A percentile compares a stretch with the other conserved stretches of the same genome.
phyloP scores from a whole-genome alignment of 2,113 vertebrate species.

The Anguilla japonica region DNA sequence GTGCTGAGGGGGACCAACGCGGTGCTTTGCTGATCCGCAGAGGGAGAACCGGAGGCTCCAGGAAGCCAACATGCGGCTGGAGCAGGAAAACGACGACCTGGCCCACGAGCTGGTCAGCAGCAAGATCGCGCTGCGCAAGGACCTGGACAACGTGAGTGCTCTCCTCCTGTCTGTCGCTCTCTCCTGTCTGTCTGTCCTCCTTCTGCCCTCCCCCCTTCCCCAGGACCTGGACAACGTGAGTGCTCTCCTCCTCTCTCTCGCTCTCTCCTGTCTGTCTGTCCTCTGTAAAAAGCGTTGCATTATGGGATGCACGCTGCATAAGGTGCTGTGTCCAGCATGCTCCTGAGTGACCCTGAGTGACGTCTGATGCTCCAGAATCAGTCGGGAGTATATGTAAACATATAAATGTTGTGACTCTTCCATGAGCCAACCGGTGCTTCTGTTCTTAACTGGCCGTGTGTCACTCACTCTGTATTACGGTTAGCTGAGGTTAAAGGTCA shows the following conservation, averaged over 20 bases:
- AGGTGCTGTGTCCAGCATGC: neutral
- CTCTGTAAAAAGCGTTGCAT: too few species aligned
- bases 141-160: slow-evolving; percentile 90
- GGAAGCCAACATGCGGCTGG: slow-evolving; percentile 97
- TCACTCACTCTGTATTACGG: neutral
- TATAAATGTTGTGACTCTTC: neutral
- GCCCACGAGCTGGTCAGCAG: slow-evolving; percentile 97
- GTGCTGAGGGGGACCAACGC: neutral
- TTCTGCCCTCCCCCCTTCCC: neutral
- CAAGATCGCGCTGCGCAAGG: slow-evolving; percentile 95
- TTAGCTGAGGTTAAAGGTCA: neutral
- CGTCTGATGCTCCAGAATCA: neutral
- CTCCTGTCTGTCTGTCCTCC: neutral
- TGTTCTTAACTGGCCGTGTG: neutral
- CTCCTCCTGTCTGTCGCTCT: neutral
- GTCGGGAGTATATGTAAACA: neutral
- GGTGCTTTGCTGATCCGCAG: slow-evolving; percentile 56
- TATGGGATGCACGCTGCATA: too few species aligned
- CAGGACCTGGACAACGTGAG: slow-evolving; percentile 79
- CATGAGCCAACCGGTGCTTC: neutral
- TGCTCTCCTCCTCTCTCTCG: neutral
- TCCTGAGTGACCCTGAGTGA: too few species aligned
- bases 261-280: too few species aligned
- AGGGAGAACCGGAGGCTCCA: slow-evolving; percentile 93
- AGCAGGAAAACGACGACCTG: slow-evolving; percentile 98